These are phyloP conservation scores for Gari tellinella DNA, from an alignment of 2,888 invertebrate genomes.

Conservation along the genomic window DNA sequence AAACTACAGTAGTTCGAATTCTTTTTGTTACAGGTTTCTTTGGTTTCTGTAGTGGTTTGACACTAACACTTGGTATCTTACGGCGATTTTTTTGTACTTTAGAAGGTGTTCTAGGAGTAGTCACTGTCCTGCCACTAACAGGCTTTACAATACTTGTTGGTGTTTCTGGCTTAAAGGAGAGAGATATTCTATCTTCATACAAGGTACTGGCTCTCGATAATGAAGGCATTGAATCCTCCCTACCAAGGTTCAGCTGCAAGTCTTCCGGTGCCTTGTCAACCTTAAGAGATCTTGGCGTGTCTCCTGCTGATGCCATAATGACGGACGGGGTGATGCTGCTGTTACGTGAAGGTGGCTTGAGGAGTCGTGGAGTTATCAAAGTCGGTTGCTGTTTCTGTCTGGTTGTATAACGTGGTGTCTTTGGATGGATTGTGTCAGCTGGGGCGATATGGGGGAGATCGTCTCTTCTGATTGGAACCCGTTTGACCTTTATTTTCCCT, in stretches of 20 bases:
- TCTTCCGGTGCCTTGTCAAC: slow-evolving; percentile 9
- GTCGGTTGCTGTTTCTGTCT: slow-evolving; percentile 1
- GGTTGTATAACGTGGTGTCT: background rate
- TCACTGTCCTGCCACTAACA: background rate
- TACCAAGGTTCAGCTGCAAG: slow-evolving; percentile 15
- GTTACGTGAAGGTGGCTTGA: background rate
- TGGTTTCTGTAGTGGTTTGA: slow-evolving; percentile 9
- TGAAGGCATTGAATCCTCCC: slow-evolving; percentile 24
- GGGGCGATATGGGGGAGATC: slow-evolving; percentile 20
- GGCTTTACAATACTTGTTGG: background rate
- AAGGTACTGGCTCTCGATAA: slow-evolving; percentile 42
- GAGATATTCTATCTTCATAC: slow-evolving; percentile 39
- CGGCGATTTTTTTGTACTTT: background rate
- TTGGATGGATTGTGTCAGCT: slow-evolving; percentile 14
- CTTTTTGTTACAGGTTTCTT: background rate
- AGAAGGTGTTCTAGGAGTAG: background rate
- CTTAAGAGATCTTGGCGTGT: background rate
- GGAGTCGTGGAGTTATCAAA: slow-evolving; percentile 35
- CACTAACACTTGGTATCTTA: slow-evolving; percentile 2
- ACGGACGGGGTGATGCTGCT: background rate
- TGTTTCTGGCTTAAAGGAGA: slow-evolving; percentile 21
- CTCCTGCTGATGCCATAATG: background rate
- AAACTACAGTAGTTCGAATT: slow-evolving; percentile 22
- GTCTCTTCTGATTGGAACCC: slow-evolving; percentile 29
- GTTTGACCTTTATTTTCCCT: slow-evolving; percentile 40